phyloP scores from a whole-genome alignment of 2,888 invertebrate genomes.

The Nephrotoma guestfalica region DNA sequence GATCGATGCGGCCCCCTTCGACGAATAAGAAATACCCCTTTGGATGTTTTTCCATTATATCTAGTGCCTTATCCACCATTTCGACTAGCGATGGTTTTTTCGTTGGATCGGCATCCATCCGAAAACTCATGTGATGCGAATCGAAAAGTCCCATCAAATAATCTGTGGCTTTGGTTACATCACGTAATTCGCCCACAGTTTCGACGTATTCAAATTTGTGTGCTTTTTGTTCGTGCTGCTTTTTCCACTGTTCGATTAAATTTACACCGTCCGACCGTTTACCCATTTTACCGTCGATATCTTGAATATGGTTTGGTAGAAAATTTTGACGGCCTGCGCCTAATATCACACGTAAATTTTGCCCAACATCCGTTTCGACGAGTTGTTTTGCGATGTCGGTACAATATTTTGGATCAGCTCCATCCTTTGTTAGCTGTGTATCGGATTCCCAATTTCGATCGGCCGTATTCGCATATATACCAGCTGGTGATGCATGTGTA shows the following conservation, averaged over 20 bases:
- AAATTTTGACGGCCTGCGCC: constrained; percentile 63
- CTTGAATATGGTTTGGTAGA: constrained; percentile 38
- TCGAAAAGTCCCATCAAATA: constrained; percentile 57
- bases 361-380: constrained; percentile 48
- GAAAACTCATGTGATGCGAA: constrained; percentile 54
- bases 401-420: constrained; percentile 38
- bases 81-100: constrained; percentile 55
- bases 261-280: constrained; percentile 44
- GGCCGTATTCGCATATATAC: constrained; percentile 57
- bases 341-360: constrained; percentile 45
- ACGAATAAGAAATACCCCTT: constrained; percentile 66
- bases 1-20: constrained; percentile 61
- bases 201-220: constrained; percentile 42
- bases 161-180: constrained; percentile 36
- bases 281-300: constrained; percentile 36
- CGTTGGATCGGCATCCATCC: constrained; percentile 41
- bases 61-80: constrained; percentile 58
- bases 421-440: constrained; percentile 35
- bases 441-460: constrained; percentile 62
- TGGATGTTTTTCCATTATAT: constrained; percentile 43
- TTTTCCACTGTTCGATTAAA: constrained; percentile 52
- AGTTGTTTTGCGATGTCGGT: constrained; percentile 61
- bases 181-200: constrained; percentile 45
- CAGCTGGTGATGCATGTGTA: constrained; percentile 68
- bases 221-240: constrained; percentile 24